Conservation (phyloP, 2,797 vertebrate species). For the Darevskia mixta region DNA sequence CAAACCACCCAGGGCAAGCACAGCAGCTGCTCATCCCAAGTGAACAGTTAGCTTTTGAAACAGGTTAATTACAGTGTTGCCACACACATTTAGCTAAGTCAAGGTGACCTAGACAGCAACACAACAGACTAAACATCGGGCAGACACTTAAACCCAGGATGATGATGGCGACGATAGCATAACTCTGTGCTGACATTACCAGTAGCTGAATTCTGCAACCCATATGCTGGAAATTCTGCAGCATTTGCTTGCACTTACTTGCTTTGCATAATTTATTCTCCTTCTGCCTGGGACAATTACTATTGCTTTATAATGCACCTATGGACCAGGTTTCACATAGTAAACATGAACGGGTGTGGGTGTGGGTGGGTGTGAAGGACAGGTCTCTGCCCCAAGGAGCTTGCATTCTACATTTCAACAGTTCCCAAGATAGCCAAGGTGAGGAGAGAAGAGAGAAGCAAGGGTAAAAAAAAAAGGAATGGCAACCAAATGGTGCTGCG, state of each 20-base stretch:
- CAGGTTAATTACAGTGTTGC: background rate
- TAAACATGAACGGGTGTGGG: background rate
- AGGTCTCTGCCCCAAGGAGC: background rate
- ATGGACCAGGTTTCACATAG: background rate
- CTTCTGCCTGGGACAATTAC: background rate
- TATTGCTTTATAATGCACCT: background rate
- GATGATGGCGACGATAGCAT: background rate
- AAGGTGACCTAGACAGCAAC: background rate
- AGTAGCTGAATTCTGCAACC: background rate
- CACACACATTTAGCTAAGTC: constrained; percentile 11
- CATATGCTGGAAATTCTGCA: background rate
- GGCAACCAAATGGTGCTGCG: background rate
- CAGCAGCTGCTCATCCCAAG: constrained; percentile 5
- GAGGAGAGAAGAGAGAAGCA: background rate
- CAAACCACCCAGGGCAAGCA: constrained; percentile 4
- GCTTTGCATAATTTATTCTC: background rate
- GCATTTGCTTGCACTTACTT: background rate
- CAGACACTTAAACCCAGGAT: background rate
- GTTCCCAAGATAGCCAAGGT: background rate
- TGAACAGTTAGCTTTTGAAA: constrained; percentile 5
- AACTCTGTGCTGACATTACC: background rate
- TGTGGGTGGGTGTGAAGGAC: background rate
- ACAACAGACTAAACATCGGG: constrained; percentile 5
- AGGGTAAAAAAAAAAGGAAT: background rate
- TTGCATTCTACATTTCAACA: background rate